Evolutionary conservation across 1,140 invertebrate species (phyloP), one percentile per base, ranked within the genome.

Genomic region (Bombus balteatus): DNA sequence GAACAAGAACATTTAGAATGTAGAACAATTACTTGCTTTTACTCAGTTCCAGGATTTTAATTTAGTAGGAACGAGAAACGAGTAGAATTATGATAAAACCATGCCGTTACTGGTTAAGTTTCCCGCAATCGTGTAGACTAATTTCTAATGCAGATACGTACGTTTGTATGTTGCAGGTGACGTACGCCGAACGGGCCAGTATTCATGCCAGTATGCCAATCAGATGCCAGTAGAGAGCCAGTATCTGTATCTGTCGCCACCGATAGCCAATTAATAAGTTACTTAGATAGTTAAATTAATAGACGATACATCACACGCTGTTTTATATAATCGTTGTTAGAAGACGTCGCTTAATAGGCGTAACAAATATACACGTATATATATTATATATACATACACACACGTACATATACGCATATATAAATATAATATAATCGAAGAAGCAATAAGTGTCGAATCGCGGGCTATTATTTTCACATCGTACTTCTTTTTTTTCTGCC

Each of bases 181-280:
- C 83, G 83, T 85, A 86, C 90, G 80, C 83, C 91, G 91, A 94
- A 94, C 89, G 93, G 93, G 94, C 94, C 94, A 95, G 94, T 95
- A 95, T 94, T 94, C 87, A 94, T 94, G 94, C 94, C 94, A 95
- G 94, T 94, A 95, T 92, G 92, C 85, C 90, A 93, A 94, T 91
- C 92, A 88, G 83, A 92, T 90, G 94, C 94, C 94, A 94, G 94
- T 94, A 93, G 90, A 93, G 84, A 92, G 90, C 91, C 91, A 94
- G 93, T 94, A 92, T 87, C 88, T 88, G 86, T 88, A 86, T 83
- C 75, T 84, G 77, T 87, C 84, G 84, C 83, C 84, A 90, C 88
- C 88, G 87, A 89, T 92, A 93, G 92, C 93, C 90, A 94, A 92
- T 93, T 92, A 87, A 92, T 93, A 92, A 90, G 89, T 92, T 91